Conservation (phyloP, 2,888 invertebrate genomes). For the Caenorhabditis sinica region DNA sequence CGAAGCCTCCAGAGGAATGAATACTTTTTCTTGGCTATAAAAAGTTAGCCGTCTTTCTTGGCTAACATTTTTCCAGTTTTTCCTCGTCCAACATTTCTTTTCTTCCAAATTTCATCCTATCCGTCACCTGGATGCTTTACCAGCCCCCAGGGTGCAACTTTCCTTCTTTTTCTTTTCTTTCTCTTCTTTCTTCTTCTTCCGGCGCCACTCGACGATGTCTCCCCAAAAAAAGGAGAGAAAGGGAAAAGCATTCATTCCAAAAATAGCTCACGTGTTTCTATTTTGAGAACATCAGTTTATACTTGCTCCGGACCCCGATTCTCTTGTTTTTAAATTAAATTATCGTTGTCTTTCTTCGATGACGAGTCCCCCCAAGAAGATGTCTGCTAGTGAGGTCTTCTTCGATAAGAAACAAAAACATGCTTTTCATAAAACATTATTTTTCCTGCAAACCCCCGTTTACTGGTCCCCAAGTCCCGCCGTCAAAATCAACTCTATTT, state of each 20-base stretch:
- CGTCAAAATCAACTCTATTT: constrained; percentile 54
- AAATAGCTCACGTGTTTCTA: constrained; percentile 59
- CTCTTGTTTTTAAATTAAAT: constrained; percentile 43
- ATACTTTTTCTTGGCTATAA: not conserved
- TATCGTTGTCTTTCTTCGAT: constrained; percentile 36
- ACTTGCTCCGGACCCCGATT: not conserved
- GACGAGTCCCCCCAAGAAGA: constrained; percentile 6
- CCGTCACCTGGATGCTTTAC: constrained; percentile 35
- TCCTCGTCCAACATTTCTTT: not conserved
- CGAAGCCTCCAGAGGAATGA: not conserved
- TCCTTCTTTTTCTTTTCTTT: constrained; percentile 23
- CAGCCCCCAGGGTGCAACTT: constrained; percentile 28
- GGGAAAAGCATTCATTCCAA: constrained; percentile 6
- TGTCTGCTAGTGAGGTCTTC: constrained; percentile 40
- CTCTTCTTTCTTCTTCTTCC: constrained; percentile 7
- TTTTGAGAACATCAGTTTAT: constrained; percentile 56
- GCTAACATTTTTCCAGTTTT: not conserved
- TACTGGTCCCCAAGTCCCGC: constrained; percentile 12
- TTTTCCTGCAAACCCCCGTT: constrained; percentile 22
- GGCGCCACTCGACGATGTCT: constrained; percentile 18
- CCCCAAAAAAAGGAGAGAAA: constrained; percentile 21
- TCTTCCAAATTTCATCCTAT: constrained; percentile 1
- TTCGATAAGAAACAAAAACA: constrained; percentile 9
- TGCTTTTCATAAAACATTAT: constrained; percentile 3
- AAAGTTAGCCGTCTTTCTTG: not conserved